Conservation (phyloP, 2,888 invertebrate genomes). For the Miltochrista miniata region DNA sequence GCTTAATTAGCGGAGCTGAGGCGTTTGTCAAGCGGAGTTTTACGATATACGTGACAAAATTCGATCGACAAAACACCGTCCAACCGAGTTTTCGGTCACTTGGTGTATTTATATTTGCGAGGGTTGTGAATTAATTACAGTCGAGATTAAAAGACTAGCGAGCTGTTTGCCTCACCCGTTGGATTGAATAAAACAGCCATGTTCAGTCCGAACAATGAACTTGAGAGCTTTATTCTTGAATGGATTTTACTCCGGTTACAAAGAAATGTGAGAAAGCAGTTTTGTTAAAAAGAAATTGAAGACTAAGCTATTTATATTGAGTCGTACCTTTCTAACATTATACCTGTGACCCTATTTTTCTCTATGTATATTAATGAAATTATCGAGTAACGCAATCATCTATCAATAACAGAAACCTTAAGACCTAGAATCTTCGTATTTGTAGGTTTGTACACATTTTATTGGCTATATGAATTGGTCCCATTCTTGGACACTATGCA, state of each 20-base stretch:
- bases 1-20: conserved; percentile 69
- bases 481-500: too few species aligned
- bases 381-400: too few species aligned
- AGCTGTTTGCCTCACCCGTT: conserved; percentile 8
- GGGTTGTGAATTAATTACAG: conserved; percentile 39
- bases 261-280: conserved; percentile 4
- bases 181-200: conserved; percentile 8
- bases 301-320: neutral
- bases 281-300: conserved; percentile 2
- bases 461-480: too few species aligned
- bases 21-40: conserved; percentile 67
- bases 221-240: conserved; percentile 2
- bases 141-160: conserved; percentile 27
- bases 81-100: conserved; percentile 30
- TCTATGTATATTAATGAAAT: neutral
- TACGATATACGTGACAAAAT: conserved; percentile 63
- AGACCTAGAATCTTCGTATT: too few species aligned
- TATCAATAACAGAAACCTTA: too few species aligned
- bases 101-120: conserved; percentile 42
- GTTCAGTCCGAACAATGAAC: neutral
- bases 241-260: conserved; percentile 1
- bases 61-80: conserved; percentile 38
- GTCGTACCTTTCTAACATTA: too few species aligned
- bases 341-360: neutral
- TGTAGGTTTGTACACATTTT: too few species aligned